Conservation (phyloP, 2,797 vertebrate species). For the Anableps anableps region DNA sequence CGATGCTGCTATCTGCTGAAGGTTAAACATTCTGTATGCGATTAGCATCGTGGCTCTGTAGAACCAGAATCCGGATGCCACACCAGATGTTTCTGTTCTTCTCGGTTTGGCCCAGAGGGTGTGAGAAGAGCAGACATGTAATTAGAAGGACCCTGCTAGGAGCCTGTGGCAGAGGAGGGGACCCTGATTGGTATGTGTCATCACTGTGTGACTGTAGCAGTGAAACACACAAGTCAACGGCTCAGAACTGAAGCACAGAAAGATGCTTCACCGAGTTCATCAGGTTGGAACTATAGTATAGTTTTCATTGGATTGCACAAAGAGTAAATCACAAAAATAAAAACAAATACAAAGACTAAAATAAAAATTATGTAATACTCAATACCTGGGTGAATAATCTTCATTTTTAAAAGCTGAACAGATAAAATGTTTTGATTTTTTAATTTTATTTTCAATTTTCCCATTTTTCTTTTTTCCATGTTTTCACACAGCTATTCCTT, state of each 20-base stretch:
- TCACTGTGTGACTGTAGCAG: not conserved
- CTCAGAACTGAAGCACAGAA: not conserved
- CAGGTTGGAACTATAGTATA: not conserved
- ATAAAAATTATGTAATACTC: not conserved
- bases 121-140: constrained; percentile 33
- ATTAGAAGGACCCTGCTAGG: constrained; percentile 59
- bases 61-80: not conserved
- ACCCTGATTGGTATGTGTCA: constrained; percentile 3
- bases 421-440: not conserved
- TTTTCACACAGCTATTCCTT: too few relatives aligned
- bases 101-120: not conserved
- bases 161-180: not conserved
- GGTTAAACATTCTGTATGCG: too few relatives aligned
- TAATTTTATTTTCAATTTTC: not conserved
- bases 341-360: not conserved
- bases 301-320: not conserved
- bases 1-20: not conserved
- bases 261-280: not conserved
- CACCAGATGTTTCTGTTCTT: not conserved
- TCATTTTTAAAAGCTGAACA: not conserved
- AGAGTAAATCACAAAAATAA: not conserved
- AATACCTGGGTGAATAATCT: not conserved
- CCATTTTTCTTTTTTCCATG: not conserved
- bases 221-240: not conserved
- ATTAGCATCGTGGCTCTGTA: not conserved